Evolutionary conservation across 2,113 vertebrate species (phyloP), one percentile per base, ranked within the genome.

Genomic region (Herpetotheres cachinnans): DNA sequence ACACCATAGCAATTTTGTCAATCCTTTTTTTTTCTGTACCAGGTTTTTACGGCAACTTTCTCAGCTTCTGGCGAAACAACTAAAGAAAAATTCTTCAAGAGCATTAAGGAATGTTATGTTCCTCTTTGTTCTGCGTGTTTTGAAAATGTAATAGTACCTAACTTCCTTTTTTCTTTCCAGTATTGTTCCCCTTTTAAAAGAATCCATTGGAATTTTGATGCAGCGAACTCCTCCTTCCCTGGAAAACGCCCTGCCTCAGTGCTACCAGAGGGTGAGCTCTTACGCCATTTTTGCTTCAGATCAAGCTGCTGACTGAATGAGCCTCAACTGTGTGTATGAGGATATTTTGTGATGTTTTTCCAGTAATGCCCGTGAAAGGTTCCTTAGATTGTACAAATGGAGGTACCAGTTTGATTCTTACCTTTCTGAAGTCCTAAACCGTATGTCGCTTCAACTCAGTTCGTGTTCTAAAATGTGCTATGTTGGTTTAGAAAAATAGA

Each of bases 161-260:
- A 40, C 56, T 77, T 63, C 59, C 32, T 91, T 93, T 63, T 66
- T 96, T 91, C 58, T 83, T 94, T 87, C 52, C 96, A 99, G 99
- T 90, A 99, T 99, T 95, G 98, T 99, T 95, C 99, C 99, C 16
- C 98, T 99, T 92, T 96, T 99, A 94, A 99, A 91, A 97, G 99
- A 99, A 83, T 99, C 99, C 77, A 99, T 99, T 78, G 99, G 99
- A 65, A 99, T 99, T 97, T 95, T 99, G 97, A 99, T 99, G 99
- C 99, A 99, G 97, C 98, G 99, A 77, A 99, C 99, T 24, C 99
- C 99, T 56, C 99, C 99, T 4, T 88, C 98, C 4, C 97, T 99
- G 95, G 99, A 99, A 98, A 97, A 98, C 3, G 55, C 86, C 32
- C 98, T 99, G 82, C 99, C 99, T 49, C 99, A 99, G 94, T 99